Base-by-base conservation (phyloP, 2,797 vertebrate genomes). In the Sphaeramia orbicularis region DNA sequence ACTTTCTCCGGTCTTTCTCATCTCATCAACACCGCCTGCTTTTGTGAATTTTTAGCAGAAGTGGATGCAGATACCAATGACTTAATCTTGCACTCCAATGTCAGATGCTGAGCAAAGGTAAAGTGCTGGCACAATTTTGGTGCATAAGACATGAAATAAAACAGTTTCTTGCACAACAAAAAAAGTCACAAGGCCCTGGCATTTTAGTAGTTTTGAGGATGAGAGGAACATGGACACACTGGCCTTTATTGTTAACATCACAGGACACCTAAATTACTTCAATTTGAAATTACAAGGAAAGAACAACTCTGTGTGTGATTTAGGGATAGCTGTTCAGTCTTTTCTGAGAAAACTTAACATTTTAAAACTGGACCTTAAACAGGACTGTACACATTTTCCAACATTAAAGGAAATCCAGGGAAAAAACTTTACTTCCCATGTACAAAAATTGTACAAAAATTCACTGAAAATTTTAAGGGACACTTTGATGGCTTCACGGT, bases 401-500 rank as follows among this genome's bases (percentile, higher is more conserved):
- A 11, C 19, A 36, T 21, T 67, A 21, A 15, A 57, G 38, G 13
- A 30, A 47, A 15, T 51, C 38, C 53, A 65, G 55, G 55, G 14
- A 7, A 9, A 49, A 10, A 27, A 37, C 59, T 36, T 42, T 43
- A 49, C 19, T 1, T 54, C 49, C 24, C 2, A 15, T 16, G 51
- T 32, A n/a, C 24, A 47, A 35, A 48, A 48, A 59, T 36, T 44
- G 3, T 53, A n/a, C 35, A 53, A 69, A 11, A 57, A 61, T 43
- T 54, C 74, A 42, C 78, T 74, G 50, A 10, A 27, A 15, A 74
- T 74, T 58, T 55, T 67, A 61, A 65, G 56, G 6, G 43, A 30
- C 2, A 12, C 36, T 61, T 57, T 57, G 65, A 61, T 27, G 51
- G 50, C 61, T 65, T 81, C 65, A n/a, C 48, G 63, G 3, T 71